Conservation (phyloP, 2,113 vertebrate genomes). For the Vulpes ferrilata region DNA sequence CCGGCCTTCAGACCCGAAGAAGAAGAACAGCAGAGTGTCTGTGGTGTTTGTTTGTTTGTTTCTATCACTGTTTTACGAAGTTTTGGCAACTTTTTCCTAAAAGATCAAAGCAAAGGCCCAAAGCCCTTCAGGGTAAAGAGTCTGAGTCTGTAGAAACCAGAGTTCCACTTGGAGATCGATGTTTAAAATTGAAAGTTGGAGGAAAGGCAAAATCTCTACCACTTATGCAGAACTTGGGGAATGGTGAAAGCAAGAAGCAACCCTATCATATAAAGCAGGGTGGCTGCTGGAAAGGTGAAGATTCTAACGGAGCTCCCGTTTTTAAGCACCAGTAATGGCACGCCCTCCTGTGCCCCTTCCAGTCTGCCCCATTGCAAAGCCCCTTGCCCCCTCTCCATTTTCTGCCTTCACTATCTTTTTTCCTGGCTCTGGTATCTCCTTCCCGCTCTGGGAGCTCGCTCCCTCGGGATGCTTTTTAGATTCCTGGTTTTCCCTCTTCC, state of each 20-base stretch:
- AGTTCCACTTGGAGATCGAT: neutral
- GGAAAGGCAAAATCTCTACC: neutral
- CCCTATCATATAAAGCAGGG: neutral
- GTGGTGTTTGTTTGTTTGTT: neutral
- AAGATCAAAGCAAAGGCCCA: neutral
- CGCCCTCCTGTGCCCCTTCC: neutral
- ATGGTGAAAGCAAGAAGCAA: neutral
- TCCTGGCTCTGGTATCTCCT: neutral
- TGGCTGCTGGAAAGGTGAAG: neutral
- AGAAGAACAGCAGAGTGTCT: rapidly evolving
- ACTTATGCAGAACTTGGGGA: neutral
- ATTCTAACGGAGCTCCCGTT: no score
- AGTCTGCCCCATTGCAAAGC: neutral
- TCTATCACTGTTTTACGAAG: neutral
- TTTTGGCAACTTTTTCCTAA: neutral
- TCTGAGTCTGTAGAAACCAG: neutral
- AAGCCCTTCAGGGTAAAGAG: neutral
- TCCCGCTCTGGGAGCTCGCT: neutral
- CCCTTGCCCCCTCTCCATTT: neutral
- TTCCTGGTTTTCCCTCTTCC: neutral
- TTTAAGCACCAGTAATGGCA: neutral
- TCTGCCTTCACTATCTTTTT: neutral
- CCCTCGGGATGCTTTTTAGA: neutral
- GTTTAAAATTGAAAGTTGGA: neutral
- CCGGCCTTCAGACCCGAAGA: neutral